These are phyloP conservation scores for Gymnocephalus cernua DNA, from an alignment of 2,113 vertebrate species.

Conservation along the genomic window DNA sequence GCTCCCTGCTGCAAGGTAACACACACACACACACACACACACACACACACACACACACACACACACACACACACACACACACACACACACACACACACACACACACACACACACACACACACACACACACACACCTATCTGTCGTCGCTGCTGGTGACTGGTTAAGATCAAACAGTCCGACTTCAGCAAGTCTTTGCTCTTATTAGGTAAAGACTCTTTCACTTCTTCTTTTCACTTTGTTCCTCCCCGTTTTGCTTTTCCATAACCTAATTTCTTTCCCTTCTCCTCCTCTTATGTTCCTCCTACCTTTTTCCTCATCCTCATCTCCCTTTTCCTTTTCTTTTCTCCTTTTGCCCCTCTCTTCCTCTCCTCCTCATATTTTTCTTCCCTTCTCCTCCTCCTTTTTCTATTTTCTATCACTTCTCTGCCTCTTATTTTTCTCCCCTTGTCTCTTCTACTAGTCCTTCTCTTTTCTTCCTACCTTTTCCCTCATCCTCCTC, in stretches of 20 bases:
- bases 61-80: constrained; percentile 20
- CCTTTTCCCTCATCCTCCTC: constrained; percentile 1
- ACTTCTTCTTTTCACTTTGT: background rate
- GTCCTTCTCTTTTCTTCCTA: background rate
- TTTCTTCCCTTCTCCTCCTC: too few relatives aligned
- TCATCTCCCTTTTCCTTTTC: too few relatives aligned
- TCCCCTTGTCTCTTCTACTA: constrained; percentile 7
- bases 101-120: too few relatives aligned
- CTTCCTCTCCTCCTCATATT: too few relatives aligned
- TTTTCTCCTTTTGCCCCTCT: too few relatives aligned
- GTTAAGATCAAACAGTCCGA: constrained; percentile 65
- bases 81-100: background rate
- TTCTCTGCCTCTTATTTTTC: background rate
- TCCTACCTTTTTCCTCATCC: too few relatives aligned
- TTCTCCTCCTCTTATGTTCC: too few relatives aligned
- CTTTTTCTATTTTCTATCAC: too few relatives aligned
- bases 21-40: constrained; percentile 33
- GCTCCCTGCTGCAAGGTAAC: constrained; percentile 90
- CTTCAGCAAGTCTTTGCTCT: constrained; percentile 68
- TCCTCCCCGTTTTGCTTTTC: too few relatives aligned
- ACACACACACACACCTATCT: constrained; percentile 54
- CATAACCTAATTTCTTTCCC: too few relatives aligned
- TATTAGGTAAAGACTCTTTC: constrained; percentile 54
- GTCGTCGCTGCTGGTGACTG: constrained; percentile 63
- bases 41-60: constrained; percentile 21